These are phyloP conservation scores for Halocaridina rubra DNA, from an alignment of 2,888 invertebrate species.

Conservation along the genomic window DNA sequence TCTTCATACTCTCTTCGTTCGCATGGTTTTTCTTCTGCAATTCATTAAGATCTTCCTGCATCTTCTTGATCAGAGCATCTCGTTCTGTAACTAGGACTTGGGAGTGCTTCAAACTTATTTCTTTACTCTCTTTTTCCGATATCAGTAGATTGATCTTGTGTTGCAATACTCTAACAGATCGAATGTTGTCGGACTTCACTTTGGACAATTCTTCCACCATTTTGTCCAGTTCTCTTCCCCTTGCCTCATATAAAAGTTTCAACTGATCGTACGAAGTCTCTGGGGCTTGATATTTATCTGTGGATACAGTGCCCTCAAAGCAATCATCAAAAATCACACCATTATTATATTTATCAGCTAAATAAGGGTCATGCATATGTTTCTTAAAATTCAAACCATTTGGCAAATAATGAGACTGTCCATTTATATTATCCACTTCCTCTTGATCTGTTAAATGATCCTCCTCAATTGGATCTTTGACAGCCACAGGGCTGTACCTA, in stretches of 20 bases:
- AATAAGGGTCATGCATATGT: no score
- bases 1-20: constrained; percentile 37
- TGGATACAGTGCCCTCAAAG: not conserved
- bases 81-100: constrained; percentile 42
- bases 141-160: constrained; percentile 48
- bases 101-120: constrained; percentile 27
- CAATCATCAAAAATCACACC: not conserved
- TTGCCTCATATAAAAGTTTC: constrained; percentile 52
- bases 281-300: constrained; percentile 12
- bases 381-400: not conserved
- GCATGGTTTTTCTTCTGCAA: constrained; percentile 9
- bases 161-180: constrained; percentile 30
- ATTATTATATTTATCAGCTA: constrained; percentile 5
- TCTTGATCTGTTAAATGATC: constrained; percentile 5
- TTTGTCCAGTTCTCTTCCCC: constrained; percentile 57
- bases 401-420: not conserved
- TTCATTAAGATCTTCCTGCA: constrained; percentile 36
- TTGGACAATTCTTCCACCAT: constrained; percentile 33
- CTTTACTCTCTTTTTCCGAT: constrained; percentile 45
- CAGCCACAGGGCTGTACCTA: no score
- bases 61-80: constrained; percentile 31
- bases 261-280: constrained; percentile 49
- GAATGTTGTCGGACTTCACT: constrained; percentile 30
- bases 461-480: no score
- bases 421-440: not conserved